Base-by-base conservation (phyloP, 2,113 vertebrate species). In the Oncorhynchus mykiss region DNA sequence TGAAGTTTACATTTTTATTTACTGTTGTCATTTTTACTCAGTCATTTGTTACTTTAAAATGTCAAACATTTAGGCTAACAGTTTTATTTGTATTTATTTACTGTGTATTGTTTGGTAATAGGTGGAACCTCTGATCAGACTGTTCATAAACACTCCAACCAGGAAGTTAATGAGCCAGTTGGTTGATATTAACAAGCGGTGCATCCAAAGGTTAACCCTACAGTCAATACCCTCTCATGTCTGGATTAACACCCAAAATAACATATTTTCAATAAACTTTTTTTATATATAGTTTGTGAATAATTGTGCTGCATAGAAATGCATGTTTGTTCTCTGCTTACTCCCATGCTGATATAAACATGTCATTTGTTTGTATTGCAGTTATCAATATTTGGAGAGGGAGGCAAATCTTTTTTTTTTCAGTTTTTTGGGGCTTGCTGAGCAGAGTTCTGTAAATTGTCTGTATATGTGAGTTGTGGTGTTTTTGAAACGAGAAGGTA, bases 391-490 rank as follows among this genome's bases (percentile, higher is more conserved):
- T 72, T 66, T 72, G 51, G 72, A 76, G 31, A 24, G 45, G 2
- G 68, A 48, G 49, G 39, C 27, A 27, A n/a, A n/a, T n/a, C n/a
- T n/a, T n/a, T n/a, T n/a, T n/a, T n/a, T n/a, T 27, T 27, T 3
- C 0, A 1, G 29, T 70, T 64, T 29, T 73, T 79, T 48, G 31
- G 93, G 87, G 77, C 73, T 86, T 82, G 94, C 93, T 94, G 92
- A 94, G 93, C 93, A 93, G 87, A 91, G 94, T 95, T 95, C 93
- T 81, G 77, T 72, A 83, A 59, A 74, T 94, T 93, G 94, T 96
- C 93, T 95, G 94, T 95, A 95, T 92, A 95, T 93, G 94, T 95
- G 93, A 94, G 93, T 92, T 94, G 94, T 95, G 74, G 69, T 78
- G 71, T 77, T 77, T 77, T 81, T 67, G 67, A 59, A 54, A 70